Conservation (phyloP, 2,797 vertebrate genomes). For the Hoplostethus mediterraneus region DNA sequence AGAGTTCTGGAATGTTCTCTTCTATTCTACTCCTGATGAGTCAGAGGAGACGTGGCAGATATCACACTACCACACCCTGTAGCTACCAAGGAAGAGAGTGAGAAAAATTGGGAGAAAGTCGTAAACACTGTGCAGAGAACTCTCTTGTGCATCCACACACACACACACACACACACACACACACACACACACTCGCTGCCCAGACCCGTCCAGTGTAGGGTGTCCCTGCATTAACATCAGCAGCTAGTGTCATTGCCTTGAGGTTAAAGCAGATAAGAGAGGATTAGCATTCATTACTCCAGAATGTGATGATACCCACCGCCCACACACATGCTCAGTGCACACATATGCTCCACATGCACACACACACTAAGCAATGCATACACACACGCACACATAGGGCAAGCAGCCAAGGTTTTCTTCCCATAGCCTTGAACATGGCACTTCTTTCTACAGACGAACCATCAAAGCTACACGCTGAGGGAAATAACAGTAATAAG, state of each 20-base stretch:
- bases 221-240: constrained; percentile 63
- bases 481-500: constrained; percentile 36
- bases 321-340: constrained; percentile 29
- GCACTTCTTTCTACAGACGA: constrained; percentile 22
- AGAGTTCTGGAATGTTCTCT: constrained; percentile 67
- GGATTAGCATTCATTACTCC: constrained; percentile 83
- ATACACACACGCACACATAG: constrained; percentile 18
- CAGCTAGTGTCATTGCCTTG: constrained; percentile 71
- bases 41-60: constrained; percentile 60
- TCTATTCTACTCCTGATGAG: constrained; percentile 65
- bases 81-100: constrained; percentile 19
- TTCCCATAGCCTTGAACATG: neutral
- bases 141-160: constrained; percentile 21
- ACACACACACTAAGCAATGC: constrained; percentile 13
- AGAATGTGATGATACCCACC: constrained; percentile 66
- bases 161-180: neutral
- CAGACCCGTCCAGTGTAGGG: constrained; percentile 45
- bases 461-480: constrained; percentile 31
- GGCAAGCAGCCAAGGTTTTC: constrained; percentile 15
- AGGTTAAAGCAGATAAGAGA: constrained; percentile 81
- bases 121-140: constrained; percentile 42
- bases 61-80: constrained; percentile 63
- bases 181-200: constrained; percentile 6
- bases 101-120: constrained; percentile 31
- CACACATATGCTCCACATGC: neutral